A percentile compares a stretch with the other conserved stretches of the same genome.
These are phyloP conservation scores for Cephus rjabovi DNA, from an alignment of 2,888 invertebrate species.

Conservation along the genomic window DNA sequence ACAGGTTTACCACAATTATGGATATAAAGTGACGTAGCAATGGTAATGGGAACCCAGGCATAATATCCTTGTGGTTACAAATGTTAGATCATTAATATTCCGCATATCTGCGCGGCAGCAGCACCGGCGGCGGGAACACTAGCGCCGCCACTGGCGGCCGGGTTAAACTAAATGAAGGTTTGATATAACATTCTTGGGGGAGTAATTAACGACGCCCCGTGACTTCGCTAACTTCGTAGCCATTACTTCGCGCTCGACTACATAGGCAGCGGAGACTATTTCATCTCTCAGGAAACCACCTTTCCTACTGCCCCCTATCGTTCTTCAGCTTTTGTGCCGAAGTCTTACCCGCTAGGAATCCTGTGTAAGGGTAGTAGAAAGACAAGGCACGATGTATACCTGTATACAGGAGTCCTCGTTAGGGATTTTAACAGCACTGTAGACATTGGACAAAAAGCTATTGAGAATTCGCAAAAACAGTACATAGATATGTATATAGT, in stretches of 20 bases:
- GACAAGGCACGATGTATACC: neutral
- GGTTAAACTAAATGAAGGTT: constrained; percentile 22
- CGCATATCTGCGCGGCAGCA: constrained; percentile 13
- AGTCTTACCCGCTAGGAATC: neutral
- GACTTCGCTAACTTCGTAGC: constrained; percentile 20
- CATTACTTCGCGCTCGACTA: constrained; percentile 20
- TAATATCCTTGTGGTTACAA: constrained; percentile 6
- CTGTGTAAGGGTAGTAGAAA: neutral
- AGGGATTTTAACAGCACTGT: neutral
- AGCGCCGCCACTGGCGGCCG: constrained; percentile 1
- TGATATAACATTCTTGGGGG: constrained; percentile 23
- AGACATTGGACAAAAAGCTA: neutral
- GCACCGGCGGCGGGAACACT: neutral
- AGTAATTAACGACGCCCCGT: constrained; percentile 25
- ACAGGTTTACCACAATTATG: neutral
- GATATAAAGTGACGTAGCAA: constrained; percentile 1
- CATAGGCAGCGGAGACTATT: constrained; percentile 2
- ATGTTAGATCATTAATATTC: constrained; percentile 21
- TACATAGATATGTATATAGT: too few relatives aligned
- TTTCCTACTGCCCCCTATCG: neutral
- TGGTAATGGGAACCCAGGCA: constrained; percentile 2
- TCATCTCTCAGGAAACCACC: constrained; percentile 1
- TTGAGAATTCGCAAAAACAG: neutral
- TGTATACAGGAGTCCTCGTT: neutral
- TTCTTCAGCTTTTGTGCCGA: neutral